Evolutionary conservation across 2,888 invertebrate species (phyloP).

Genomic region (Anodontia alba): DNA sequence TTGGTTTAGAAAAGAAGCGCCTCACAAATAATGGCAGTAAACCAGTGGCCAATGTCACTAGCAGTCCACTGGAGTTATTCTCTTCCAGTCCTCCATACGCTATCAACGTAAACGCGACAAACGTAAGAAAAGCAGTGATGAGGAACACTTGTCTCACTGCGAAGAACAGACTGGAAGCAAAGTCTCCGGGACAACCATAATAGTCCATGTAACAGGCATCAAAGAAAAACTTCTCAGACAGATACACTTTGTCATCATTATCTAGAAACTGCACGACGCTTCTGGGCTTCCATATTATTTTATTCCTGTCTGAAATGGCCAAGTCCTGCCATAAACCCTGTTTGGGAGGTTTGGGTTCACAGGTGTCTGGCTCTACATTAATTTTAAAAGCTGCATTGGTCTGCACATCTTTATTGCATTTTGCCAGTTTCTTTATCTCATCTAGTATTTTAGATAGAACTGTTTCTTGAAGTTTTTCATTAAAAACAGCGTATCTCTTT

Average conservation of each 20-base stretch:
- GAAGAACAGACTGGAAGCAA: neutral
- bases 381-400: neutral
- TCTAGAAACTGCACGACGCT: constrained; percentile 17
- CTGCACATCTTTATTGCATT: neutral
- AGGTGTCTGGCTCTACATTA: neutral
- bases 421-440: neutral
- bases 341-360: neutral
- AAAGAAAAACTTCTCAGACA: constrained; percentile 23
- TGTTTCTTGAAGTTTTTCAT: constrained; percentile 14
- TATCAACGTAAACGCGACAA: neutral
- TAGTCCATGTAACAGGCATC: constrained; percentile 24
- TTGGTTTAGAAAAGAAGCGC: constrained; percentile 11
- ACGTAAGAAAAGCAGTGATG: neutral
- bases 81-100: neutral
- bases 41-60: neutral
- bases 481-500: constrained; percentile 3
- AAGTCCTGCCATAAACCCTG: neutral
- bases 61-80: neutral
- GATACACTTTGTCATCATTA: constrained; percentile 17
- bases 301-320: neutral
- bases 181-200: constrained; percentile 23
- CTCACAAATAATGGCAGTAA: neutral
- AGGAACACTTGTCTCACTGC: constrained; percentile 7
- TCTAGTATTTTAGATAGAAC: neutral
- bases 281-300: neutral